These are phyloP conservation scores for Alcis repandata DNA, from an alignment of 2,888 invertebrate genomes.

Conservation along the genomic window DNA sequence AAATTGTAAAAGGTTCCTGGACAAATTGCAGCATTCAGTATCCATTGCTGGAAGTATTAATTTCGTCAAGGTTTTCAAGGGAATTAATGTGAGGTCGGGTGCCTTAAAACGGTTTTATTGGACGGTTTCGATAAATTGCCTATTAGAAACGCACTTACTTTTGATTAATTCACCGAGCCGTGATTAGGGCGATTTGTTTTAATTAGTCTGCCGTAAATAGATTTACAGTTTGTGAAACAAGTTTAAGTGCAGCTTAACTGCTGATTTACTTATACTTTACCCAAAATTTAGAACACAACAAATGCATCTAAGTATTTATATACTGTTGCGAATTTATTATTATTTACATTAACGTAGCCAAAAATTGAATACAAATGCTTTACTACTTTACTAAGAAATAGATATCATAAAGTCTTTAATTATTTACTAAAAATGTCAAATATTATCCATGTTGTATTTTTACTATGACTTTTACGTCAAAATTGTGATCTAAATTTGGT, in stretches of 20 bases:
- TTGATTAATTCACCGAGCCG: conserved; percentile 55
- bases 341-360: neutral
- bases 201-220: conserved; percentile 44
- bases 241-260: neutral
- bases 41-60: conserved; percentile 66
- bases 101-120: conserved; percentile 62
- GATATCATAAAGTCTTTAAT: no score
- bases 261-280: neutral
- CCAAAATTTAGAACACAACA: neutral
- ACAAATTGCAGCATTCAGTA: conserved; percentile 65
- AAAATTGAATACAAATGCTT: no score
- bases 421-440: no score
- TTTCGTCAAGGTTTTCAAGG: conserved; percentile 64
- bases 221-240: conserved; percentile 34
- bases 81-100: conserved; percentile 63
- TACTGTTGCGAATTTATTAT: neutral
- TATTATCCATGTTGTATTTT: no score
- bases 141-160: conserved; percentile 59
- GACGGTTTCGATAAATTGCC: conserved; percentile 60
- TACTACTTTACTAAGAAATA: no score
- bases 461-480: no score
- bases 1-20: conserved; percentile 69
- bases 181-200: conserved; percentile 58
- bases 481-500: no score
- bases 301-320: neutral